Evolutionary conservation across 2,797 vertebrate species (phyloP).

Genomic region (Brachyalestes nurse): DNA sequence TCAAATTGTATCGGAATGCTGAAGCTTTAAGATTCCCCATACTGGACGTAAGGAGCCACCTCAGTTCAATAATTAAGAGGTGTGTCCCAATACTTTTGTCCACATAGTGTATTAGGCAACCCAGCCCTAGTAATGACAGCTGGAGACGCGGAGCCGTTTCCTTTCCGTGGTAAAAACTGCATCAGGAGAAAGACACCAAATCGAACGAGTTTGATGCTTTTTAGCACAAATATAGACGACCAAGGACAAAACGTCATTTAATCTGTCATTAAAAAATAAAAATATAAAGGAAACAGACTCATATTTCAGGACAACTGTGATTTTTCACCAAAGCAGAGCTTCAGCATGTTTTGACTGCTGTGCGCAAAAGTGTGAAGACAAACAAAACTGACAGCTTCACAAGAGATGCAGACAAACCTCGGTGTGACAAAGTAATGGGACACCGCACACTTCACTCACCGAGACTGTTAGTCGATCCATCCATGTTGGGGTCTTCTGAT

Average conservation of each 20-base stretch:
- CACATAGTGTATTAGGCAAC: neutral
- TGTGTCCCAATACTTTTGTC: too few species aligned
- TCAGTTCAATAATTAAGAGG: too few species aligned
- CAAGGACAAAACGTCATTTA: neutral
- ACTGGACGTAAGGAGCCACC: too few species aligned
- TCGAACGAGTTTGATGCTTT: neutral
- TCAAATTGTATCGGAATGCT: too few species aligned
- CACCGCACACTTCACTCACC: conserved; percentile 69
- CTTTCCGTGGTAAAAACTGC: neutral
- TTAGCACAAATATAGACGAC: neutral
- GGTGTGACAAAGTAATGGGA: too few species aligned
- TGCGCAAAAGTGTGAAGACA: neutral
- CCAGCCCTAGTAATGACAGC: neutral
- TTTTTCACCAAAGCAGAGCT: neutral
- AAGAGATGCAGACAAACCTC: neutral
- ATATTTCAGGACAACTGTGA: neutral
- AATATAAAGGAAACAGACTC: neutral
- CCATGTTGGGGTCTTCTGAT: conserved; percentile 65
- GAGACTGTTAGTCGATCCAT: conserved; percentile 78
- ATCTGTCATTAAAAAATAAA: neutral
- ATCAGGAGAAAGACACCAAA: neutral
- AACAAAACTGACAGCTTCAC: neutral
- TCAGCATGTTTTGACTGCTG: neutral
- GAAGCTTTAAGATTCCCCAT: too few species aligned
- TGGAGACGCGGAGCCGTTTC: neutral